Evolutionary conservation across 2,888 invertebrate genomes (phyloP).

Genomic region (Aphodius granarius): DNA sequence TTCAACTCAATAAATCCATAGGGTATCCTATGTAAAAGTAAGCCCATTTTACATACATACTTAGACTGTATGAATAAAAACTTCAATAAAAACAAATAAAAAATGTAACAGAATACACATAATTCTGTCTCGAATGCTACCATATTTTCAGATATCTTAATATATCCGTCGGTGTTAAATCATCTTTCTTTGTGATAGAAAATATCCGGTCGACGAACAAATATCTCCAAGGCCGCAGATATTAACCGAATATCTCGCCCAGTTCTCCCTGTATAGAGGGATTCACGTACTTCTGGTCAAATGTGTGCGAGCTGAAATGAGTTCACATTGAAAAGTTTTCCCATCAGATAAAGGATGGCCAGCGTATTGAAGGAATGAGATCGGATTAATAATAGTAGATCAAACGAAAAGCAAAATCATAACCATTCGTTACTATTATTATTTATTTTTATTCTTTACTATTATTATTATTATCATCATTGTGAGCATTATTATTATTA

Average conservation of each 20-base stretch:
- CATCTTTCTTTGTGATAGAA: neutral
- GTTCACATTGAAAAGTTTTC: neutral
- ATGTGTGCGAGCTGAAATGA: neutral
- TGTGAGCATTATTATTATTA: no score
- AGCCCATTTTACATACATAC: no score
- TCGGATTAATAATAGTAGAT: neutral
- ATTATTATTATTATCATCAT: no score
- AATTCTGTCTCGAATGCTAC: no score
- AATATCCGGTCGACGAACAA: neutral
- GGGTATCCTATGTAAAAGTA: no score
- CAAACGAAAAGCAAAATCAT: neutral
- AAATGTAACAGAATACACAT: no score
- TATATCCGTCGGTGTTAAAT: neutral
- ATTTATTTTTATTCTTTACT: no score
- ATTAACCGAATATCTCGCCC: neutral
- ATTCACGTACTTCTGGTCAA: neutral
- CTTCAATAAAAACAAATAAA: no score
- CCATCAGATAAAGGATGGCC: neutral
- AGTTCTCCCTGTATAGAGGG: neutral
- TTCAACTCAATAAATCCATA: no score
- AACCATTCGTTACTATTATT: no score
- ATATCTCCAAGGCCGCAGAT: neutral
- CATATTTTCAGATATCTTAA: no score
- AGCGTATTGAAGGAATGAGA: neutral
- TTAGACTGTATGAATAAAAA: no score